A percentile compares a stretch with the other conserved stretches of the same genome.
These are phyloP conservation scores for Cyanoramphus novaezelandiae DNA, from an alignment of 2,113 vertebrate species.

Conservation along the genomic window DNA sequence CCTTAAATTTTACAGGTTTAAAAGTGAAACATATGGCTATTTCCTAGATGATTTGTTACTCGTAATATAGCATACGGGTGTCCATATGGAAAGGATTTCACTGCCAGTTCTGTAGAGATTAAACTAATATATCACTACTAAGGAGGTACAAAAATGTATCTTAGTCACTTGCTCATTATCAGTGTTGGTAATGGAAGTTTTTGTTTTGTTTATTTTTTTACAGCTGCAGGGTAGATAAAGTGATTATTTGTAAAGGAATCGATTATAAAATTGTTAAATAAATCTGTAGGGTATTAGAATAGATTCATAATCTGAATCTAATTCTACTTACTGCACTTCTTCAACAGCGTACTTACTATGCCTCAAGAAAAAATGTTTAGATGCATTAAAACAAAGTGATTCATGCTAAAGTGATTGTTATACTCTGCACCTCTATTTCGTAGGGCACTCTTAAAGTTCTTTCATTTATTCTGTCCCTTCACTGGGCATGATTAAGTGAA, in stretches of 20 bases:
- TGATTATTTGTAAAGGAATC: constrained; percentile 22
- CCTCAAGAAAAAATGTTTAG: neutral
- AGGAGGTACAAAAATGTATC: constrained; percentile 57
- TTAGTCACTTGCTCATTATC: constrained; percentile 48
- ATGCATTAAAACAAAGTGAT: neutral
- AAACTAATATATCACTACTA: constrained; percentile 69
- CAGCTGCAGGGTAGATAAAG: neutral
- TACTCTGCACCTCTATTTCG: neutral
- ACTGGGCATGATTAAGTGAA: neutral
- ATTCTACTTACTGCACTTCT: neutral
- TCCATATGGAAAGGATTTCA: constrained; percentile 67
- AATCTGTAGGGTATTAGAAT: neutral
- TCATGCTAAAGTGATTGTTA: neutral
- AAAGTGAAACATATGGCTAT: constrained; percentile 62
- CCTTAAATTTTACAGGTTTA: constrained; percentile 55
- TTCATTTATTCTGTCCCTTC: neutral
- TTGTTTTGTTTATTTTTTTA: constrained; percentile 11
- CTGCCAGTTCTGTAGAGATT: constrained; percentile 54
- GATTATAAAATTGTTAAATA: neutral
- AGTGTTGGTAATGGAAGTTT: constrained; percentile 23
- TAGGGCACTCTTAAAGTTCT: neutral
- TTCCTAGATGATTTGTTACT: constrained; percentile 60
- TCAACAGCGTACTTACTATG: neutral
- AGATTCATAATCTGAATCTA: neutral
- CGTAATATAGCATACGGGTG: constrained; percentile 55